phyloP scores from a whole-genome alignment of 2,113 vertebrate genomes.

The Eurypyga helias region DNA sequence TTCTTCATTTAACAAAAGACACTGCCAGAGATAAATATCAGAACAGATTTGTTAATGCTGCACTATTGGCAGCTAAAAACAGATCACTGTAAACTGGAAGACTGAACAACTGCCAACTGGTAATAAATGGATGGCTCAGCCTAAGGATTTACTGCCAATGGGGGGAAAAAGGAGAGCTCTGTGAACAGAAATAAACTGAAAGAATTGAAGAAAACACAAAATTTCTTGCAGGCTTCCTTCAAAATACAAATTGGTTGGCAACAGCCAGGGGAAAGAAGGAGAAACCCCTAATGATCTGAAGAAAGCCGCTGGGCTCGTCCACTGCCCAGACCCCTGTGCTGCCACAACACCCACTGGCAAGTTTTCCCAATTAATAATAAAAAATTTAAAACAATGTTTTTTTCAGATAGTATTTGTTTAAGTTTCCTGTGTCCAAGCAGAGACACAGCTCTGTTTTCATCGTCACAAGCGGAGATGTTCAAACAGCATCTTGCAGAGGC shows the following conservation, averaged over 20 bases:
- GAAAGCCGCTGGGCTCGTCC: background rate
- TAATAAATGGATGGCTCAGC: conserved; percentile 63
- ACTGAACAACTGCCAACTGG: conserved; percentile 52
- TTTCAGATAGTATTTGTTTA: background rate
- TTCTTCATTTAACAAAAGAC: conserved; percentile 64
- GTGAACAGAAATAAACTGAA: conserved; percentile 28
- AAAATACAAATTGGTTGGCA: background rate
- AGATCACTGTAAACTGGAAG: conserved; percentile 42
- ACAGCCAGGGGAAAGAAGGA: background rate
- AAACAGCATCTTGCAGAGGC: accelerated
- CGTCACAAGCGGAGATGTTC: background rate
- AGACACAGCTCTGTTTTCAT: background rate
- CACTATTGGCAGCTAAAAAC: conserved; percentile 69
- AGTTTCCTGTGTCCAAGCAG: background rate
- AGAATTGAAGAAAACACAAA: conserved; percentile 36
- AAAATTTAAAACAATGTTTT: background rate
- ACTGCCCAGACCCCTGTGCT: background rate
- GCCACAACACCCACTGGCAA: background rate
- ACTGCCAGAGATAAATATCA: conserved; percentile 60
- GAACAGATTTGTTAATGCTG: conserved; percentile 68
- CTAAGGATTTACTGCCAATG: conserved; percentile 66
- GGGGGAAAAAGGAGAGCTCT: background rate
- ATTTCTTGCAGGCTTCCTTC: conserved; percentile 19
- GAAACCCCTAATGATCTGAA: background rate
- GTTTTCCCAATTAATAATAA: background rate